These are phyloP conservation scores for Oreochromis aureus DNA, from an alignment of 2,113 vertebrate genomes.

Conservation along the genomic window DNA sequence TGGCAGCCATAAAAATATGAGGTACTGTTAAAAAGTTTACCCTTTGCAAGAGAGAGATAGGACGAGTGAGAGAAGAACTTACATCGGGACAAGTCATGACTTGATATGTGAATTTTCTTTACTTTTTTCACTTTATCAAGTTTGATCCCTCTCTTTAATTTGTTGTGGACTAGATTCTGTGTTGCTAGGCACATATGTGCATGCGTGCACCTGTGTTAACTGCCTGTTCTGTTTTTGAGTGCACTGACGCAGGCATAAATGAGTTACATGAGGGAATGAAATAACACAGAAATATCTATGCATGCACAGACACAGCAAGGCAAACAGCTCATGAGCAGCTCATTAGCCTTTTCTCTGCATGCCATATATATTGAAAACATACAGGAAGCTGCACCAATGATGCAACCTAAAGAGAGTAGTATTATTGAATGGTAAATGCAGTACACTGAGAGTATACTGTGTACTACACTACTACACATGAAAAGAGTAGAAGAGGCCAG, in stretches of 20 bases:
- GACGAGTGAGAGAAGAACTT: background rate
- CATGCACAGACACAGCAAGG: background rate
- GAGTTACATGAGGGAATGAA: background rate
- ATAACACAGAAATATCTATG: background rate
- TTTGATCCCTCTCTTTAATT: background rate
- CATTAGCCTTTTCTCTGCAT: background rate
- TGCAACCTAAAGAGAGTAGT: conserved; percentile 8
- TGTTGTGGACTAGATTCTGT: background rate
- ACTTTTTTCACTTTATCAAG: background rate
- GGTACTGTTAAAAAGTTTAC: conserved; percentile 2
- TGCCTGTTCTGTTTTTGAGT: background rate
- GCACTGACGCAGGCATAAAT: background rate
- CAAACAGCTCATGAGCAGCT: background rate
- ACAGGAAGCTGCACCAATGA: background rate
- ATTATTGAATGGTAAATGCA: background rate
- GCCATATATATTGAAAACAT: background rate
- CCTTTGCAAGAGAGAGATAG: background rate
- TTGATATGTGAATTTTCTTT: background rate
- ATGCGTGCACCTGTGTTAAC: background rate
- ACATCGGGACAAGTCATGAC: background rate
- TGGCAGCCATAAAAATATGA: conserved; percentile 1
- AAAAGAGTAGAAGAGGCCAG: background rate
- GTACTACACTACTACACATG: background rate
- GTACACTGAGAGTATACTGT: background rate
- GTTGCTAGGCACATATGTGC: background rate